phyloP scores from a whole-genome alignment of 1,140 invertebrate species.

The Condylostylus longicornis region DNA sequence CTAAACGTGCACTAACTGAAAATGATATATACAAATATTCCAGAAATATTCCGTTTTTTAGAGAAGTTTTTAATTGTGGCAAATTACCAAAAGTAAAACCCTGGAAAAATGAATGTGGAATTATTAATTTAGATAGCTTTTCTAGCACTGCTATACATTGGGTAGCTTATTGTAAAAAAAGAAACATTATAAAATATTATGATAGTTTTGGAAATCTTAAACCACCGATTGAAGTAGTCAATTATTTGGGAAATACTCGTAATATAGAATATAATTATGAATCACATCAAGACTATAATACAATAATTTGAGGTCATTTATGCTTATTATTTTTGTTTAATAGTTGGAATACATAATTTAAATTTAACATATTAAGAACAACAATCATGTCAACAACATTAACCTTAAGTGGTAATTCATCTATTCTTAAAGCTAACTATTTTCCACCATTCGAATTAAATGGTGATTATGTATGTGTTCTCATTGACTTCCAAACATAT shows the following conservation, averaged over 20 bases:
- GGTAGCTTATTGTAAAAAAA: slow-evolving; percentile 21
- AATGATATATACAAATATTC: slow-evolving; percentile 15
- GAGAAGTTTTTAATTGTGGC: slow-evolving; percentile 24
- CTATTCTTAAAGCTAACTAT: slow-evolving; percentile 10
- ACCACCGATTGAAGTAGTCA: slow-evolving; percentile 20
- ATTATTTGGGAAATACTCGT: slow-evolving; percentile 13
- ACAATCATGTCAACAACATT: slow-evolving; percentile 18
- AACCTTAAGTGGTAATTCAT: slow-evolving; percentile 10
- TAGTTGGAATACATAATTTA: slow-evolving; percentile 2
- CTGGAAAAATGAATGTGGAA: slow-evolving; percentile 16
- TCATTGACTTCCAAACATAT: slow-evolving; percentile 24
- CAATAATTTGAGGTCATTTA: slow-evolving; percentile 14
- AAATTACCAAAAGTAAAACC: slow-evolving; percentile 15
- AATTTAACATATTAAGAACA: slow-evolving; percentile 1
- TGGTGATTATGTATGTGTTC: slow-evolving; percentile 15
- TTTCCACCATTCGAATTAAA: slow-evolving; percentile 13
- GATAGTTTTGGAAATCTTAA: slow-evolving; percentile 22
- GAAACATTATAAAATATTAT: no score
- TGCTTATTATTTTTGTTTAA: slow-evolving; percentile 16
- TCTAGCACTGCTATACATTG: slow-evolving; percentile 20
- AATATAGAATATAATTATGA: slow-evolving; percentile 9
- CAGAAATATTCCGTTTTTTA: slow-evolving; percentile 17
- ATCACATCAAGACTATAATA: slow-evolving; percentile 6
- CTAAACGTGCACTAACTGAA: slow-evolving; percentile 12
- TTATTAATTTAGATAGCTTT: slow-evolving; percentile 19